Percentiles rank a stretch among this genome's conserved stretches.
Conservation (phyloP, 2,113 vertebrate genomes). For the Bufo bufo region DNA sequence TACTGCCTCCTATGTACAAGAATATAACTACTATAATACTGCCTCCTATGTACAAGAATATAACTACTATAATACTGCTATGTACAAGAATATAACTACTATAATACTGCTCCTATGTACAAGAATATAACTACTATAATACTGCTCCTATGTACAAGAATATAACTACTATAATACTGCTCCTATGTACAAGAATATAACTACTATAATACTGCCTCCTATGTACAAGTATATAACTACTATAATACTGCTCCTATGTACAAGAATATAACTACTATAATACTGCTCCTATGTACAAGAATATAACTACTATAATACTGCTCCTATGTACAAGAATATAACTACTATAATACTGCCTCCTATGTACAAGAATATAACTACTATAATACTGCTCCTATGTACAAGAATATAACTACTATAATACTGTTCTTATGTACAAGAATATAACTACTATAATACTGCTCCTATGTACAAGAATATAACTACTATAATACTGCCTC, state of each 20-base stretch:
- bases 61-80: constrained; percentile 4
- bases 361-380: constrained; percentile 16
- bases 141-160: too few species aligned
- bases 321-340: constrained; percentile 4
- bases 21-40: constrained; percentile 13
- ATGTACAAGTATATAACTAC: not conserved
- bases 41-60: not conserved
- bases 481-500: too few species aligned
- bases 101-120: too few species aligned
- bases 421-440: not conserved
- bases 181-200: too few species aligned
- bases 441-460: constrained; percentile 3
- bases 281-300: not conserved
- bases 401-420: not conserved
- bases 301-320: constrained; percentile 9
- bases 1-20: not conserved
- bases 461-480: too few species aligned
- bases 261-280: constrained; percentile 2
- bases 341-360: constrained; percentile 10
- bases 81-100: too few species aligned
- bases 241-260: not conserved
- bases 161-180: too few species aligned
- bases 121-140: too few species aligned
- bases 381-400: constrained; percentile 3
- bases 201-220: not conserved